These are phyloP conservation scores for Phymorhynchus buccinoides DNA, from an alignment of 1,140 invertebrate genomes.

Conservation along the genomic window DNA sequence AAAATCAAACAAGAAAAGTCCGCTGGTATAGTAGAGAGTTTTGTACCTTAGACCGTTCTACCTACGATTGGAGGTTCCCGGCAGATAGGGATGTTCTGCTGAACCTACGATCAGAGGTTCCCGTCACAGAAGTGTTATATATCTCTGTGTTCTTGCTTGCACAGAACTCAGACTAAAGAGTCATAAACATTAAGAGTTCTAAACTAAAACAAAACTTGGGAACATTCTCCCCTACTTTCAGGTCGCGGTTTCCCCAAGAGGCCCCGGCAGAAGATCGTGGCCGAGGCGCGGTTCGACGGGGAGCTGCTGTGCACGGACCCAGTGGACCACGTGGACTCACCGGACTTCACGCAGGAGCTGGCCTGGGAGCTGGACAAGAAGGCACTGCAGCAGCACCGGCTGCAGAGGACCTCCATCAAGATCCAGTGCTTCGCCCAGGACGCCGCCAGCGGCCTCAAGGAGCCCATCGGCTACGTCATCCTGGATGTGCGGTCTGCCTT, in stretches of 20 bases:
- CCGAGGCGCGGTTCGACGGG: conserved; percentile 75
- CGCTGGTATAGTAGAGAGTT: too few relatives aligned
- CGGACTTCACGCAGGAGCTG: conserved; percentile 75
- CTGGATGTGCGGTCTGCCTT: conserved; percentile 74
- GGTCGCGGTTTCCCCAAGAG: conserved; percentile 73
- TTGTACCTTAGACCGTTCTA: too few relatives aligned
- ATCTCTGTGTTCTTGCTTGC: too few relatives aligned
- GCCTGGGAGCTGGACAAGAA: conserved; percentile 76
- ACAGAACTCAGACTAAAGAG: too few relatives aligned
- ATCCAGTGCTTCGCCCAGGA: conserved; percentile 74
- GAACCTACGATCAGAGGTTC: too few relatives aligned
- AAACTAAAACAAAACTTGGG: too few relatives aligned
- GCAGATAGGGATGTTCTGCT: too few relatives aligned
- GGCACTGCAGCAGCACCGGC: conserved; percentile 73
- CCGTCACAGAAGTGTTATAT: too few relatives aligned
- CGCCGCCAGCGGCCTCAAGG: conserved; percentile 65
- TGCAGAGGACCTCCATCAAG: conserved; percentile 75
- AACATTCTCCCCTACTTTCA: too few relatives aligned
- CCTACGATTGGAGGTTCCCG: too few relatives aligned
- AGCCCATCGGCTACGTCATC: conserved; percentile 75
- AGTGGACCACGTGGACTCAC: conserved; percentile 70
- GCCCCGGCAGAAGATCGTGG: conserved; percentile 67
- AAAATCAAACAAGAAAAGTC: too few relatives aligned
- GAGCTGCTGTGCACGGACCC: conserved; percentile 75
- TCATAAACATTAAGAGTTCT: too few relatives aligned